Evolutionary conservation across 2,888 invertebrate species (phyloP), one percentile per base, ranked within the genome.

Genomic region (Antheraea yamamai): DNA sequence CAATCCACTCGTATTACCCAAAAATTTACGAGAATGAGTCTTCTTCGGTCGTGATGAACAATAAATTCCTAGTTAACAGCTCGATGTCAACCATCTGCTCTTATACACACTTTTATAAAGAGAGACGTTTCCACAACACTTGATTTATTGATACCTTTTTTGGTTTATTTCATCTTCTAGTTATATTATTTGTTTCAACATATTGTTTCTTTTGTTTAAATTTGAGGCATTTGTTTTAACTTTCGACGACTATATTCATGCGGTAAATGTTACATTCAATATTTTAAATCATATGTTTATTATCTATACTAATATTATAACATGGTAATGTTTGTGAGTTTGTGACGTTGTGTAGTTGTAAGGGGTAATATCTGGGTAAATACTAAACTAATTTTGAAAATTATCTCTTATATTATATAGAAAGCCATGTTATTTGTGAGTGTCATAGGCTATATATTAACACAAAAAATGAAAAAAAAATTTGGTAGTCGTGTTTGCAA

Each of bases 51-150:
- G 85, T 91, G 90, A 91, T 90, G 89, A 91, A 91, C 90, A 87
- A 92, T 93, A 93, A 93, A 93, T 94, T 91, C 75, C 79, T 84
- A 81, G 87, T 90, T 92, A 92, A 92, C 90, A 88, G 87, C 89
- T 85, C 79, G 78, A 81, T 82, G 88, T 88, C 89, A 82, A 85
- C 84, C 84, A 84, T 85, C 83, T 85, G 83, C 81, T 79, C 79
- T 83, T 84, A 84, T 85, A 83, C 84, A 84, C 85, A 84, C 82
- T 82, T 75, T 84, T 84, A 80, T 81, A 84, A 86, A 85, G 79
- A 81, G 81, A 82, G 84, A 86, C 86, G 86, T 85, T 87, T 86
- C 86, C 85, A 87, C 87, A 87, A 84, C 87, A 86, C 82, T 87
- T 90, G 88, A 90, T 91, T 90, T 90, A 90, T 90, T 78, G 84